Percentiles rank a stretch among this genome's conserved stretches.
Conservation (phyloP, 2,113 vertebrate species). For the Corvus moneduloides region DNA sequence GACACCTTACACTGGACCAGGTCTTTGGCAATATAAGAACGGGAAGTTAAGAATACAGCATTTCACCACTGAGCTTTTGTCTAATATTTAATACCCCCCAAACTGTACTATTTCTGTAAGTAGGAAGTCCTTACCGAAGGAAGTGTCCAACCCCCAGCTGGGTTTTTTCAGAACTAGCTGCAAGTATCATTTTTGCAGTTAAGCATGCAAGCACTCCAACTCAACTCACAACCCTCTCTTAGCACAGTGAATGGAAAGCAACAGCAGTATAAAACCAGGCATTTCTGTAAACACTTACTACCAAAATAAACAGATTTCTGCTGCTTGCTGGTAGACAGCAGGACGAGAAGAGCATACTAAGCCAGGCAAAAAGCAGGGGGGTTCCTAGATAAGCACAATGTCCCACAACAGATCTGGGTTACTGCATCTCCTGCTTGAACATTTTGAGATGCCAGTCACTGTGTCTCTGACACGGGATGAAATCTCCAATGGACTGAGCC, state of each 20-base stretch:
- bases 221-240: not conserved
- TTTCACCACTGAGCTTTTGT: not conserved
- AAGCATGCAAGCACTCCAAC: slow-evolving; percentile 17
- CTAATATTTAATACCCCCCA: not conserved
- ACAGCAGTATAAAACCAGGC: not conserved
- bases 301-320: slow-evolving; percentile 75
- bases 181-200: slow-evolving; percentile 15
- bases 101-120: not conserved
- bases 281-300: not conserved
- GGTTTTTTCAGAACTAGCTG: not conserved
- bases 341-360: slow-evolving; percentile 52
- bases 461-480: slow-evolving; percentile 4
- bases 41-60: not conserved
- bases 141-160: not conserved
- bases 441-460: slow-evolving; percentile 44
- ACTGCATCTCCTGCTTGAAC: slow-evolving; percentile 20
- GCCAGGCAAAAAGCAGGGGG: slow-evolving; percentile 63
- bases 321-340: slow-evolving; percentile 6
- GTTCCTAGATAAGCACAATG: slow-evolving; percentile 57
- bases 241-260: not conserved
- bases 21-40: not conserved
- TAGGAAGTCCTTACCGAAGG: not conserved
- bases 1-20: not conserved
- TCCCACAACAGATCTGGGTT: slow-evolving; percentile 31
- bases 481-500: not conserved